phyloP scores from a whole-genome alignment of 2,797 vertebrate species.

The Tiaroga cobitis region DNA sequence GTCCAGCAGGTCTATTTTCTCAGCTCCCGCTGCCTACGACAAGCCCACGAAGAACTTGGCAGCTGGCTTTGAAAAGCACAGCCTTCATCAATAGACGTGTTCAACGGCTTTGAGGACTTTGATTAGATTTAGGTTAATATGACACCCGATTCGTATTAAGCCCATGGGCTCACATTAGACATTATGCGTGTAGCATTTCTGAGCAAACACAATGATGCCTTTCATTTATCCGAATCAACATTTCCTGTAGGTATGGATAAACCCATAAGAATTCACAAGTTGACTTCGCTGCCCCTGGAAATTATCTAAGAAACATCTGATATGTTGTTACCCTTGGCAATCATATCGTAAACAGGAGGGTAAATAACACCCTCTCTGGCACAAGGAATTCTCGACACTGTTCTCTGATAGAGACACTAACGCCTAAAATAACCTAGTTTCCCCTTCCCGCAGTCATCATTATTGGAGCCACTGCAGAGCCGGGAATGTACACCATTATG shows the following conservation, averaged over 20 bases:
- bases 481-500: slow-evolving; percentile 63
- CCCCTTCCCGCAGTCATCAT: slow-evolving; percentile 66
- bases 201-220: slow-evolving; percentile 61
- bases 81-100: slow-evolving; percentile 42
- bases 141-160: slow-evolving; percentile 43
- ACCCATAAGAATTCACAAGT: slow-evolving; percentile 56
- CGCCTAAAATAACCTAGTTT: slow-evolving; percentile 66
- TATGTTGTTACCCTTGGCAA: slow-evolving; percentile 62
- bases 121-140: slow-evolving; percentile 46
- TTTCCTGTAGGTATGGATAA: slow-evolving; percentile 59
- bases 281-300: slow-evolving; percentile 57
- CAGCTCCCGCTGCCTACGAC: slow-evolving; percentile 42
- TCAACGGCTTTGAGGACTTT: slow-evolving; percentile 41
- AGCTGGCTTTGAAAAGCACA: slow-evolving; percentile 49
- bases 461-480: slow-evolving; percentile 62
- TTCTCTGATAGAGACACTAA: slow-evolving; percentile 59
- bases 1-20: slow-evolving; percentile 54
- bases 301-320: slow-evolving; percentile 60
- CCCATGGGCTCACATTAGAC: slow-evolving; percentile 55
- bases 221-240: slow-evolving; percentile 58
- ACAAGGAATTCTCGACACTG: slow-evolving; percentile 53
- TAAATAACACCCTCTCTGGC: slow-evolving; percentile 60
- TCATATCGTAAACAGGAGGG: slow-evolving; percentile 63
- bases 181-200: slow-evolving; percentile 49
- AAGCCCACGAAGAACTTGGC: slow-evolving; percentile 50